Base-by-base conservation (phyloP, 2,888 invertebrate species). In the Torymus tubicola region DNA sequence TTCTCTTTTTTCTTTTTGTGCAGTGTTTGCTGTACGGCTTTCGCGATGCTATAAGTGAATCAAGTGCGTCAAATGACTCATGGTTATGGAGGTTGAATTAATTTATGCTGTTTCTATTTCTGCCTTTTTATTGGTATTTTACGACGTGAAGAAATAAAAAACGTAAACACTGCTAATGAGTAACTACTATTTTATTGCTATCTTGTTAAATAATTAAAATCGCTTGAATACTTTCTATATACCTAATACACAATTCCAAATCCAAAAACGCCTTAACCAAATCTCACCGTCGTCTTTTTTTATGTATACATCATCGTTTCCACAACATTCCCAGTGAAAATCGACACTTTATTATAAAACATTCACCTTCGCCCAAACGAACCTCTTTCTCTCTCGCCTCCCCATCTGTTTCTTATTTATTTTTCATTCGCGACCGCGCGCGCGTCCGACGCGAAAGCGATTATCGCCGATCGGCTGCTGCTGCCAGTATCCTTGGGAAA, bases 401-500 rank as follows among this genome's bases (percentile, higher is more conserved):
- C 16, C 21, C 21, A 50, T 70, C 13, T 55, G 64, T 77, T 65
- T 65, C n/a, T n/a, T n/a, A n/a, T 12, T 24, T 21, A 14, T 42
- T 78, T 67, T 67, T 67, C 53, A 16, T 42, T 71, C 67, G 67
- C 8, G n/a, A n/a, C n/a, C n/a, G 67, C 67, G 60, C 67, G 65
- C 53, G 68, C 55, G 24, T 61, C 61, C 16, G 72, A 67, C 61
- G 72, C 60, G 53, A 77, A 79, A 64, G 61, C 71, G 76, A 80
- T 80, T 80, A 76, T 76, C 71, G 71, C 50, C 52, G 75, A 80
- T 80, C 64, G 80, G 52, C 60, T 53, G 42, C 5, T 21, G n/a
- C 70, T 3, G 11, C 55, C 64, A 31, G 53, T 79, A 79, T 81
- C 76, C 82, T 80, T 80, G 80, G 70, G 75, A 76, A 81, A 81